Evolutionary conservation across 2,797 vertebrate species (phyloP).

Genomic region (Acrocephalus scirpaceus): DNA sequence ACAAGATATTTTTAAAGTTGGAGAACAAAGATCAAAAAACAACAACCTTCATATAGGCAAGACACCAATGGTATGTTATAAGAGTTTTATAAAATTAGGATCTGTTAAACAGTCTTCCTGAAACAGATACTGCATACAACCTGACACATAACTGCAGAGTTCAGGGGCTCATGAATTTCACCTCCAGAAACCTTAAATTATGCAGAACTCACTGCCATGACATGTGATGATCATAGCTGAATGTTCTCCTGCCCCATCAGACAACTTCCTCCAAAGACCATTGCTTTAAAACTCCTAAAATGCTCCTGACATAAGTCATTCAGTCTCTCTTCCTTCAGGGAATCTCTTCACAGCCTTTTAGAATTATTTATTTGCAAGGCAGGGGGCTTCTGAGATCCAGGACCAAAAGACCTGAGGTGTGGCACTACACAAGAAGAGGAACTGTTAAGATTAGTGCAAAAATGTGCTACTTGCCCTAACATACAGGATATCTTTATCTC

Average conservation of each 20-base stretch:
- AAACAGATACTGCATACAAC: not conserved
- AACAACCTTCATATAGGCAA: not conserved
- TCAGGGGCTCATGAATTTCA: not conserved
- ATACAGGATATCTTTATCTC: not conserved
- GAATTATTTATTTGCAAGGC: not conserved
- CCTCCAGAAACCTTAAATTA: not conserved
- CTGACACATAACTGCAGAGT: not conserved
- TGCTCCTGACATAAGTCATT: not conserved
- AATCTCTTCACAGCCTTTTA: not conserved
- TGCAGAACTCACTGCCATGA: not conserved
- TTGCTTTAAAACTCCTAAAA: not conserved
- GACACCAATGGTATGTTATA: accelerated
- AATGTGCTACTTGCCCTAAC: not conserved
- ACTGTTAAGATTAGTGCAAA: not conserved
- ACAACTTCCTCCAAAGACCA: not conserved
- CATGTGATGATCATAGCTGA: not conserved
- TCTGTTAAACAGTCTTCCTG: not conserved
- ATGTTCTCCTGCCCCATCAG: not conserved
- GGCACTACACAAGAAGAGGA: not conserved
- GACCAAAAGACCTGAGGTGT: not conserved
- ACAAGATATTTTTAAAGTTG: not conserved
- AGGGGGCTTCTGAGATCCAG: not conserved
- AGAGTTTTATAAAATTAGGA: not conserved
- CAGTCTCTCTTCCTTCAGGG: not conserved
- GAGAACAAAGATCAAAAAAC: not conserved